Evolutionary conservation across 64 coral and sea anemone genomes (phyloP), one percentile per base, ranked within the genome.

Genomic region (Porites australiensis): DNA sequence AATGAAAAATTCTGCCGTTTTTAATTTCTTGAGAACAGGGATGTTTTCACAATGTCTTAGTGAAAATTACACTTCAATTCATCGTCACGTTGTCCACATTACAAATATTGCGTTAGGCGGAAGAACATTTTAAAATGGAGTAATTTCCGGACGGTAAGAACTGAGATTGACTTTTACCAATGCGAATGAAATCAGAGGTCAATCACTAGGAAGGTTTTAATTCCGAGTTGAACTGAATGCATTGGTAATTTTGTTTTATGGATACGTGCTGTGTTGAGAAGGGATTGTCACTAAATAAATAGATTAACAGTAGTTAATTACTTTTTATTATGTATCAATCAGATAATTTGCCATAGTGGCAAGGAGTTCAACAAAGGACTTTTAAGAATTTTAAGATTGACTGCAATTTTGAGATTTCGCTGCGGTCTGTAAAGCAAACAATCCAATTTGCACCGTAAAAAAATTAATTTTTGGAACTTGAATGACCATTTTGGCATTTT

Each of bases 91-190:
- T 68, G 19, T 63, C 81, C 18, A 68, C 63, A 67, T 84, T 45
- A 18, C 23, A 84, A 84, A 84, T 65, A 84, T 84, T 84, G 81
- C 62, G 81, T 69, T 84, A 65, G 64, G 44, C 16, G 44, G 19
- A 13, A 43, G 20, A 47, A 50, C 27, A 64, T 2, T 19, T 68
- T 66, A 64, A 84, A 84, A 84, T 51, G 62, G 44, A 84, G 69
- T 58, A 83, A 91, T 91, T 83, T 91, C 89, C 89, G 89, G 89
- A 61, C 8, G 81, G 18, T 72, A 59, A 91, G 89, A 71, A 50
- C 68, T 45, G 52, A 13, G 70, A 12, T 9, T 91, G 89, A 91
- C 72, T 91, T 84, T 70, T 58, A 84, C 62, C 81, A 84, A 84
- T 84, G 62, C 63, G 63, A 84, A 84, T 53, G 59, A 84, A 84